A percentile compares a stretch with the other conserved stretches of the same genome.
Evolutionary conservation across 2,113 vertebrate genomes (phyloP).

Genomic region (Petromus typicus): DNA sequence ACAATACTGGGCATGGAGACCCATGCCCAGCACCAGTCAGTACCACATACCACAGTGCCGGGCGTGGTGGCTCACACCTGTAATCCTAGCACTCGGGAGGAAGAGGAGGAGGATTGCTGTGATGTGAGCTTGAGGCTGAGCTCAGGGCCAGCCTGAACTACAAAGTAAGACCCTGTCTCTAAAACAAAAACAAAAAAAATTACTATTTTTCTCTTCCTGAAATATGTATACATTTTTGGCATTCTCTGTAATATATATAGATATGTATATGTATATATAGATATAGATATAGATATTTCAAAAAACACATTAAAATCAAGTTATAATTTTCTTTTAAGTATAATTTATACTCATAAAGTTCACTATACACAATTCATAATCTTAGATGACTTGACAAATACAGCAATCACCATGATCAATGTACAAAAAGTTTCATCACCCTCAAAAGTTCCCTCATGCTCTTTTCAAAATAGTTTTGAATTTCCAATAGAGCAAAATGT

Average conservation of each 20-base stretch:
- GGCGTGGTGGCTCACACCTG: too few species aligned
- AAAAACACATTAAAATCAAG: background rate
- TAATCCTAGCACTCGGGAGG: too few species aligned
- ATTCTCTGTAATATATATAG: too few species aligned
- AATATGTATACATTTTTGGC: background rate
- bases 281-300: background rate
- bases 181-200: background rate
- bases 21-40: too few species aligned
- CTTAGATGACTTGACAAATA: background rate
- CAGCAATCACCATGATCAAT: background rate
- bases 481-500: background rate
- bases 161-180: too few species aligned
- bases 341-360: background rate
- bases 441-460: background rate
- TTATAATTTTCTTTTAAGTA: background rate
- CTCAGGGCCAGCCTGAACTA: too few species aligned
- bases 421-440: background rate
- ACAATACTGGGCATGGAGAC: too few species aligned
- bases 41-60: too few species aligned
- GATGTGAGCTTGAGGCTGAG: too few species aligned
- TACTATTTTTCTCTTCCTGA: background rate
- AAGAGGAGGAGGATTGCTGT: too few species aligned
- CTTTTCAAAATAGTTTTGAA: background rate
- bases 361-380: background rate
- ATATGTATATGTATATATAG: too few species aligned